Conservation (phyloP, 2,797 vertebrate species). For the Poecilia picta region DNA sequence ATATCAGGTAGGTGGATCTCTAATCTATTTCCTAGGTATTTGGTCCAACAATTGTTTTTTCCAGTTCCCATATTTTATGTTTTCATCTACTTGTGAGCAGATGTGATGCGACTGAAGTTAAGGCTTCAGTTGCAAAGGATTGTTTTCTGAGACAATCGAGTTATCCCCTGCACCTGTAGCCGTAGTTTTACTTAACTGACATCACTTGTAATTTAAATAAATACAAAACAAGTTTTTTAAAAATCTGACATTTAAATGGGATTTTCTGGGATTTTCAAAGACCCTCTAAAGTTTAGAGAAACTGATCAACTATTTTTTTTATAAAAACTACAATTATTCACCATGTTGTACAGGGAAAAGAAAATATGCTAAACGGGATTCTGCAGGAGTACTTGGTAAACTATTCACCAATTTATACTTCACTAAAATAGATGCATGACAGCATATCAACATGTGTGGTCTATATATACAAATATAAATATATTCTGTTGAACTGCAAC, state of each 20-base stretch:
- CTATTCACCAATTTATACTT: neutral
- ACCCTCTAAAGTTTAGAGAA: neutral
- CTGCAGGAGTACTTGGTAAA: neutral
- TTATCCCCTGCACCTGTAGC: too few relatives aligned
- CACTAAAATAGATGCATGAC: slow-evolving; percentile 1
- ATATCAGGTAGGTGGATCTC: neutral
- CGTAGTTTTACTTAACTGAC: neutral
- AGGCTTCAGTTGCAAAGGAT: neutral
- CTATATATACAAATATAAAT: neutral
- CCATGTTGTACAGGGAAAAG: neutral
- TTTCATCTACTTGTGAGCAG: neutral
- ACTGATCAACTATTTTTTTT: too few relatives aligned
- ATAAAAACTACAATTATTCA: neutral
- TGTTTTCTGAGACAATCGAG: neutral
- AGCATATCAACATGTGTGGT: neutral
- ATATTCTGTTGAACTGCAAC: slow-evolving; percentile 17
- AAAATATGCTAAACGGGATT: neutral
- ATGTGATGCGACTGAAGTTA: neutral
- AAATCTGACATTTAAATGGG: neutral
- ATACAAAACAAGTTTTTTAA: neutral
- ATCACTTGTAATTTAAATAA: neutral
- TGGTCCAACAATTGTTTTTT: neutral
- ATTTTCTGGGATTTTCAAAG: neutral
- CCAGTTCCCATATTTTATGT: neutral
- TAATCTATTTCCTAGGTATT: neutral